Conservation (phyloP, 2,888 invertebrate species). For the Acanthosepion lycidas region DNA sequence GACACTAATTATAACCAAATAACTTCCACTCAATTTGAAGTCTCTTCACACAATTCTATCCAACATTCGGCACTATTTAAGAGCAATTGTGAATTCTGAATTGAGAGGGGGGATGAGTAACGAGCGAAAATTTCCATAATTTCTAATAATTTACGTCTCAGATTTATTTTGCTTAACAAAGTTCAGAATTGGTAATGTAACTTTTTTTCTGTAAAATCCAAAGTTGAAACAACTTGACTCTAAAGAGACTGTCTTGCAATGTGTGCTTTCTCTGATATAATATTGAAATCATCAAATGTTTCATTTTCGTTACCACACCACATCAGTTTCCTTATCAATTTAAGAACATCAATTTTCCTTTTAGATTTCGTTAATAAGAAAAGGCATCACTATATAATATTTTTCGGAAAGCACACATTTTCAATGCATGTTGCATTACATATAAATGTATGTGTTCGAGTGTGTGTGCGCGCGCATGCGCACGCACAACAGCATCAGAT, state of each 20-base stretch:
- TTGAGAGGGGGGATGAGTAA: not conserved
- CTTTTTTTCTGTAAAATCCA: not conserved
- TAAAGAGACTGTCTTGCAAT: not conserved
- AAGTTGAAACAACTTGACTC: not conserved
- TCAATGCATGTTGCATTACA: not conserved
- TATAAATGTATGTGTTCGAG: not conserved
- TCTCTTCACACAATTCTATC: not conserved
- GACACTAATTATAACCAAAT: slow-evolving; percentile 2
- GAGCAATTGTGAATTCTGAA: not conserved
- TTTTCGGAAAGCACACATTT: not conserved
- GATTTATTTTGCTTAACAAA: not conserved
- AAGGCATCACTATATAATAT: not conserved
- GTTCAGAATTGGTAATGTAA: not conserved
- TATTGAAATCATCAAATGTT: not conserved
- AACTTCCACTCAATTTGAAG: not conserved
- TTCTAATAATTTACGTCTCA: not conserved
- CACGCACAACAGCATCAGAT: not conserved
- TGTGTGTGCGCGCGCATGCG: not conserved
- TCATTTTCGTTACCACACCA: not conserved
- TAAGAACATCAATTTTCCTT: not conserved
- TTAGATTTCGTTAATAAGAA: not conserved
- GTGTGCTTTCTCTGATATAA: not conserved
- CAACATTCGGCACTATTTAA: not conserved
- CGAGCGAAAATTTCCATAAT: not conserved
- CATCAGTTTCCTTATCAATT: not conserved